Evolutionary conservation across 1,140 invertebrate species (phyloP), one percentile per base, ranked within the genome.

Genomic region (Holotrichia oblita): DNA sequence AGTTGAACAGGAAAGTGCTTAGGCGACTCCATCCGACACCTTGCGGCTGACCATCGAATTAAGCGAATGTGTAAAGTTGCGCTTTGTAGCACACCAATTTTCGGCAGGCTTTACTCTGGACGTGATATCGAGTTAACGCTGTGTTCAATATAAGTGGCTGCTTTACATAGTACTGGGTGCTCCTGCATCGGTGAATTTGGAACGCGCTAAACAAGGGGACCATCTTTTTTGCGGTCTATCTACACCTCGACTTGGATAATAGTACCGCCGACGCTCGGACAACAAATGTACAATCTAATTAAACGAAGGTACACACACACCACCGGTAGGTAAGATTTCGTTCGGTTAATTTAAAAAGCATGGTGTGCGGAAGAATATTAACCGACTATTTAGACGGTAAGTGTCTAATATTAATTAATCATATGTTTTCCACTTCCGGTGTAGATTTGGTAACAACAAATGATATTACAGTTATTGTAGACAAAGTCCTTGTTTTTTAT

Each of bases 11-110:
- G 61, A 27, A 20, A 69, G 61, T 22, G 61, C 27, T 69, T 69
- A 69, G 22, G 61, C 27, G 61, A 24, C 61, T 69, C 61, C 12
- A 27, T 24, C 61, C 61, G 61, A 34, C 73, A 44, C 73, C 73
- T 74, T 74, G 73, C 73, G 73, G 73, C 34, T 74, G 73, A 74
- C 73, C 73, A 74, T 20, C 73, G 73, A 41, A 74, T 74, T 74
- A 74, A 74, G 73, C 34, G 73, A 74, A 74, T 44, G 40, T 74
- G 73, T 74, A 74, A 44, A 40, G 73, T 44, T 74, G 73, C 40
- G 17, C 73, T 74, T 74, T 74, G 73, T n/a, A 41, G 73, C 73
- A 40, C 34, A 20, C 34, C 34, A 74, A 72, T 72, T 74, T 74
- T 40, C 40, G n/a, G 73, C 34, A 9, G 34, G 20, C 61, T 34